Evolutionary conservation across 2,797 vertebrate genomes (phyloP).

Genomic region (Myripristis murdjan): DNA sequence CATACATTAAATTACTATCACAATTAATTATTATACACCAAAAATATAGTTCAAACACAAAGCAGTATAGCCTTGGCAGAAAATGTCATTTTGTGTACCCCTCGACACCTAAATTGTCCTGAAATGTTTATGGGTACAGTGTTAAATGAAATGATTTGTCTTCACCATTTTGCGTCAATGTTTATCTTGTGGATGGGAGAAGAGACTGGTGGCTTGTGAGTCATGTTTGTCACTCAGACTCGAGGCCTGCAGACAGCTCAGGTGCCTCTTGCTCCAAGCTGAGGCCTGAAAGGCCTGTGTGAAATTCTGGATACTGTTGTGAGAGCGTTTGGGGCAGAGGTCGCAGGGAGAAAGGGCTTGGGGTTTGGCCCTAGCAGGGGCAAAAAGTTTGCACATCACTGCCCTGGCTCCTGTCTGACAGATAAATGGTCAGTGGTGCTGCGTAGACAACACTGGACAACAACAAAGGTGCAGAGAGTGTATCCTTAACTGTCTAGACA

Average conservation of each 20-base stretch:
- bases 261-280: conserved; percentile 27
- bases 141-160: not conserved
- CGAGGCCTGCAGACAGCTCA: conserved; percentile 53
- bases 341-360: conserved; percentile 44
- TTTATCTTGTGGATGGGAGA: conserved; percentile 35
- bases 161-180: conserved; percentile 23
- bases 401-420: conserved; percentile 43
- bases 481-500: conserved; percentile 46
- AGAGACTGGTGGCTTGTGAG: conserved; percentile 40
- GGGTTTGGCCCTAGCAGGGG: conserved; percentile 24
- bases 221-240: conserved; percentile 52
- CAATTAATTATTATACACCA: conserved; percentile 25
- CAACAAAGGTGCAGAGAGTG: conserved; percentile 24
- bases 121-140: conserved; percentile 39
- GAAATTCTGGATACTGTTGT: conserved; percentile 80
- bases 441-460: conserved; percentile 30
- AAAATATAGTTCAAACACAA: conserved; percentile 26
- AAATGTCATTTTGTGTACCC: not conserved
- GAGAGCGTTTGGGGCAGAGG: conserved; percentile 67
- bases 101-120: not conserved
- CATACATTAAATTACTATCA: not conserved
- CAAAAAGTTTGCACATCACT: conserved; percentile 42
- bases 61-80: not conserved
- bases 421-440: conserved; percentile 42
- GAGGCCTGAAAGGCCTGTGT: conserved; percentile 62